Conservation (phyloP, 2,113 vertebrate species). For the Peromyscus maniculatus region DNA sequence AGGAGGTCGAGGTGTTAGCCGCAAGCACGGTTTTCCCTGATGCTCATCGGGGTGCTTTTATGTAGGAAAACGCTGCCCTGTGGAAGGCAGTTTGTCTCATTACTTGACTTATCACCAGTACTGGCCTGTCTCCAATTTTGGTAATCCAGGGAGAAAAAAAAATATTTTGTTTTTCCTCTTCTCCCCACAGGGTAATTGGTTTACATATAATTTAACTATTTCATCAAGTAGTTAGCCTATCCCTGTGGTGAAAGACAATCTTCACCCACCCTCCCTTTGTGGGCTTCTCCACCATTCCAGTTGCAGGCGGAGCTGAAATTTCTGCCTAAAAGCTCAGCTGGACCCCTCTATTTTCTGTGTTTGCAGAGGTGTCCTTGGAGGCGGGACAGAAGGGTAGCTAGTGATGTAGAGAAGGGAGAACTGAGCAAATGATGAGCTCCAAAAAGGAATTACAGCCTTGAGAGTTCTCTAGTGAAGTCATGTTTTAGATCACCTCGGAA, state of each 20-base stretch:
- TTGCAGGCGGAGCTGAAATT: background rate
- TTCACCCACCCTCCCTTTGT: background rate
- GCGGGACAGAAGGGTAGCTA: background rate
- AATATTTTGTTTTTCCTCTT: background rate
- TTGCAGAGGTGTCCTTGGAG: conserved; percentile 57
- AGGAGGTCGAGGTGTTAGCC: background rate
- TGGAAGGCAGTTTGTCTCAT: conserved; percentile 63
- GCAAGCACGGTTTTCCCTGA: conserved; percentile 4
- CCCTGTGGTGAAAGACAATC: background rate
- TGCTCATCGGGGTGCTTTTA: conserved; percentile 8
- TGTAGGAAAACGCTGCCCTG: conserved; percentile 72
- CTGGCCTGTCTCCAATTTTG: conserved; percentile 72
- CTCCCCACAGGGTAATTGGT: conserved; percentile 56
- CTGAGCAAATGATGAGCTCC: conserved; percentile 50
- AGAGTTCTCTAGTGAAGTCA: conserved; percentile 20
- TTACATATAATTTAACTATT: conserved; percentile 71
- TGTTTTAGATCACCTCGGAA: conserved; percentile 55
- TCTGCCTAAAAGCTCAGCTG: conserved; percentile 42
- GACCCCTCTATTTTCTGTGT: conserved; percentile 9
- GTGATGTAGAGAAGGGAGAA: conserved; percentile 61
- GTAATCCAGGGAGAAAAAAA: conserved; percentile 44
- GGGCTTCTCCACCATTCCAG: background rate
- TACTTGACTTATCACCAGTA: background rate
- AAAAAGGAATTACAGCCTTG: conserved; percentile 44
- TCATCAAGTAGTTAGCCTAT: conserved; percentile 60